phyloP scores from a whole-genome alignment of 2,888 invertebrate genomes.

The Disparrhopalites patrizii region DNA sequence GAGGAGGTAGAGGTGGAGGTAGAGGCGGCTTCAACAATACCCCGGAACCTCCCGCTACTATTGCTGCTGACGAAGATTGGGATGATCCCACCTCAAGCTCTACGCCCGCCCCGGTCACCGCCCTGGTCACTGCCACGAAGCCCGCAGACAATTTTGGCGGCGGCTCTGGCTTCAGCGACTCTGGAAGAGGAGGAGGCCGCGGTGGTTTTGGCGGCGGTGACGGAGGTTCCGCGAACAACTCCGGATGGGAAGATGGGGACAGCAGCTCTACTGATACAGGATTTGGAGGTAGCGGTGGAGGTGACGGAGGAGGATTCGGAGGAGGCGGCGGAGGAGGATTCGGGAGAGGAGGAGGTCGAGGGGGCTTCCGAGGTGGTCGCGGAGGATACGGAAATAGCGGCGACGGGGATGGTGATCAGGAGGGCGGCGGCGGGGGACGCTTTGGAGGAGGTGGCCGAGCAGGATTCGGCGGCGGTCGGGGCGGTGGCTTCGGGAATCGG shows the following conservation, averaged over 20 bases:
- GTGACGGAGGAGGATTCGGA: neutral
- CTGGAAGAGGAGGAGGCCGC: neutral
- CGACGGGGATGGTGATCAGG: neutral
- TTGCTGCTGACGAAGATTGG: constrained; percentile 17
- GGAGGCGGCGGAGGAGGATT: neutral
- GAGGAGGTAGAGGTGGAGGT: neutral
- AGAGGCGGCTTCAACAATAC: neutral
- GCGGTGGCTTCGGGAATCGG: neutral
- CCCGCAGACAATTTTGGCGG: neutral
- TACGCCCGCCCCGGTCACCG: neutral
- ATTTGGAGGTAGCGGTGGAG: neutral
- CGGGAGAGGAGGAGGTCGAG: neutral
- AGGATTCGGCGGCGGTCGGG: neutral
- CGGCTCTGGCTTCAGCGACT: neutral
- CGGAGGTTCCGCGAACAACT: neutral
- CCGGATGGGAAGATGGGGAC: neutral
- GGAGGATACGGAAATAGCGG: neutral
- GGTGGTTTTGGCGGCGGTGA: neutral
- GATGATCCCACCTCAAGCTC: neutral
- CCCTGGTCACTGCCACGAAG: neutral
- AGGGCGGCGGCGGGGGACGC: neutral
- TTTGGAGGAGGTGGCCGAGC: neutral
- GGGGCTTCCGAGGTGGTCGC: constrained; percentile 6
- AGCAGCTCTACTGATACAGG: neutral
- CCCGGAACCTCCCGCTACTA: neutral